Evolutionary conservation across 2,888 invertebrate species (phyloP).

Genomic region (Drosophila pseudotalamancana): DNA sequence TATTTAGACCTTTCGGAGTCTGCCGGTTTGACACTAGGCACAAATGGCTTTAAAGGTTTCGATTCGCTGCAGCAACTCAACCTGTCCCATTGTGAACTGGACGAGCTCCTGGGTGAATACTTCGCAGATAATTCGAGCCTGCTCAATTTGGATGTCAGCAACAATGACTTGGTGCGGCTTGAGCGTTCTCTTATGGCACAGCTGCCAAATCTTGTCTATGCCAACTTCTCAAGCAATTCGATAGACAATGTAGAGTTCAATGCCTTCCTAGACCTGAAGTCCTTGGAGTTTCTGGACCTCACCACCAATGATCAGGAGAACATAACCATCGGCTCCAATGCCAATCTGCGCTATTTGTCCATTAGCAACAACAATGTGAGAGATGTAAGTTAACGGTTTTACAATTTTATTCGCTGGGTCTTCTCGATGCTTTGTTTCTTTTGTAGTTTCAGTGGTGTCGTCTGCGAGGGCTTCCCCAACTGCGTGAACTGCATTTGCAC

Average conservation of each 20-base stretch:
- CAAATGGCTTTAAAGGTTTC: slow-evolving; percentile 69
- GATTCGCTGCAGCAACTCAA: slow-evolving; percentile 65
- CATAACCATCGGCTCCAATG: slow-evolving; percentile 65
- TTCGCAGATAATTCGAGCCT: no score
- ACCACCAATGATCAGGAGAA: slow-evolving; percentile 72
- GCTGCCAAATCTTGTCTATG: slow-evolving; percentile 64
- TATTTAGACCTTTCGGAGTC: slow-evolving; percentile 75
- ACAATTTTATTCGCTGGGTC: background rate
- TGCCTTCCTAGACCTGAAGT: slow-evolving; percentile 55
- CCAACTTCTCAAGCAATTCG: slow-evolving; percentile 79
- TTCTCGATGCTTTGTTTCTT: background rate
- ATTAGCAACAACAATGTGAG: slow-evolving; percentile 76
- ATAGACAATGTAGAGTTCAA: slow-evolving; percentile 61
- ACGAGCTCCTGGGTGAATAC: no score
- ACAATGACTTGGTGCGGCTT: slow-evolving; percentile 68
- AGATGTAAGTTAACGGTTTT: slow-evolving; percentile 54
- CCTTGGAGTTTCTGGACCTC: slow-evolving; percentile 69
- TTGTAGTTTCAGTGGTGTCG: slow-evolving; percentile 67
- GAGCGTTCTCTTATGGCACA: slow-evolving; percentile 45
- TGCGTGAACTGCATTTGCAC: slow-evolving; percentile 71
- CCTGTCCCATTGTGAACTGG: slow-evolving; percentile 67
- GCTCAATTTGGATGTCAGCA: slow-evolving; percentile 73
- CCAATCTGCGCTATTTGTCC: slow-evolving; percentile 64
- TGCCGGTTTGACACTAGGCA: slow-evolving; percentile 59
- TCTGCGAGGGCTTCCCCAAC: slow-evolving; percentile 56